Percentiles rank a stretch among this genome's conserved stretches.
phyloP scores from a whole-genome alignment of 2,113 vertebrate genomes.

The Psilopsiagon aurifrons region DNA sequence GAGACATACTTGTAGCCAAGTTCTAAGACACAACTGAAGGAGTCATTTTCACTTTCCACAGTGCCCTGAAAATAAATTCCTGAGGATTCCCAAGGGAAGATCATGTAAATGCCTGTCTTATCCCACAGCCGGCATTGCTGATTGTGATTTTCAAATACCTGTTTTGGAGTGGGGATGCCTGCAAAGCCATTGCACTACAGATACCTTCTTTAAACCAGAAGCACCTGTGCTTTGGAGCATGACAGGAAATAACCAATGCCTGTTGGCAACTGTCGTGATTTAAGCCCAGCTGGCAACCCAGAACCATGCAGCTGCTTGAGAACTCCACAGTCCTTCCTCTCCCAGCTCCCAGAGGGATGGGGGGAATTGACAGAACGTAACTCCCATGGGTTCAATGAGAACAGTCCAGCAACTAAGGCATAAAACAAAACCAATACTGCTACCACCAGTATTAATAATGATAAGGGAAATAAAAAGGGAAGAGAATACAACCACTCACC shows the following conservation, averaged over 20 bases:
- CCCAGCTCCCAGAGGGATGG: no score
- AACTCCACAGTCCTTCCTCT: no score
- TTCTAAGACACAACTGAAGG: accelerated
- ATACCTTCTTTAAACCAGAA: accelerated
- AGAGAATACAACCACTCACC: no score
- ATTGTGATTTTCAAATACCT: not conserved
- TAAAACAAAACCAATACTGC: no score
- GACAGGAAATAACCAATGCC: not conserved
- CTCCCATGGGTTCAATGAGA: no score
- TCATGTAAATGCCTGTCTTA: not conserved
- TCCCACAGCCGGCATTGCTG: not conserved
- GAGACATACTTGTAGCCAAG: not conserved
- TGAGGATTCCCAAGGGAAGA: not conserved
- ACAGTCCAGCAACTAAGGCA: no score
- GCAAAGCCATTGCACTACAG: not conserved
- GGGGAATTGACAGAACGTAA: no score
- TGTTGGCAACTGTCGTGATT: no score
- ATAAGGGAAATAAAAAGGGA: no score
- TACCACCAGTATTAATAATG: no score
- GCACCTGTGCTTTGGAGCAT: not conserved
- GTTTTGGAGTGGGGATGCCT: not conserved
- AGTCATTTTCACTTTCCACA: not conserved
- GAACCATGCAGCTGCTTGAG: no score
- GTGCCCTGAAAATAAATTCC: not conserved
- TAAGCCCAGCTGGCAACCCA: no score